Evolutionary conservation across 2,797 vertebrate species (phyloP).

Genomic region (Centroberyx gerrardi): DNA sequence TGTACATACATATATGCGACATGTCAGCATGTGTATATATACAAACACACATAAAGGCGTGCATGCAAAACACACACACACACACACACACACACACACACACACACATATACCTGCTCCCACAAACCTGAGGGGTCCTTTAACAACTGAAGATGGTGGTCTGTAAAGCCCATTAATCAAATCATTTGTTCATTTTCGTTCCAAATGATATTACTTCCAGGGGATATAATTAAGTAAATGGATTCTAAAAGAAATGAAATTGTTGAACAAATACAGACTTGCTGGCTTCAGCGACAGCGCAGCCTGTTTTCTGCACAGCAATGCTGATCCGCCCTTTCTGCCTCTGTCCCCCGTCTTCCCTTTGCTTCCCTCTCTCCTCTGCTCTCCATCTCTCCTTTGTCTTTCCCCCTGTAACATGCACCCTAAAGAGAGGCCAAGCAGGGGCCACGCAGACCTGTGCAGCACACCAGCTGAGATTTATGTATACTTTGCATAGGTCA

Average conservation of each 20-base stretch:
- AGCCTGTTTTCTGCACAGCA: conserved; percentile 31
- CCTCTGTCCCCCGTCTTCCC: not conserved
- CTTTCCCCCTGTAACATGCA: conserved; percentile 28
- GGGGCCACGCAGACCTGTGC: conserved; percentile 21
- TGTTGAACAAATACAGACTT: conserved; percentile 50
- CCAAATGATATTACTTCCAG: conserved; percentile 59
- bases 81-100: conserved; percentile 14
- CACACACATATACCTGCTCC: conserved; percentile 21
- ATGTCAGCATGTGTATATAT: not conserved
- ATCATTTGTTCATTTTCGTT: conserved; percentile 68
- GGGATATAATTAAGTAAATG: conserved; percentile 70
- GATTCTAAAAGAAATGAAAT: conserved; percentile 61
- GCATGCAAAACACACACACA: not conserved
- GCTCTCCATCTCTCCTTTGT: conserved; percentile 6
- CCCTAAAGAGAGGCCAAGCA: conserved; percentile 16
- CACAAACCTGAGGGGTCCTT: conserved; percentile 37
- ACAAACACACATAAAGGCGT: conserved; percentile 20
- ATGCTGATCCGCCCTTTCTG: conserved; percentile 12
- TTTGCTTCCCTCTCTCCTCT: conserved; percentile 15
- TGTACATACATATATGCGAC: not conserved
- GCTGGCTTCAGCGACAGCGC: conserved; percentile 17
- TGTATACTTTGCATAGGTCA: conserved; percentile 51
- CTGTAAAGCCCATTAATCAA: conserved; percentile 67
- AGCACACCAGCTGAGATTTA: conserved; percentile 51
- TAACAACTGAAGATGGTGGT: conserved; percentile 43